Base-by-base conservation (phyloP, 1,140 invertebrate species). In the Pomacea maculata region DNA sequence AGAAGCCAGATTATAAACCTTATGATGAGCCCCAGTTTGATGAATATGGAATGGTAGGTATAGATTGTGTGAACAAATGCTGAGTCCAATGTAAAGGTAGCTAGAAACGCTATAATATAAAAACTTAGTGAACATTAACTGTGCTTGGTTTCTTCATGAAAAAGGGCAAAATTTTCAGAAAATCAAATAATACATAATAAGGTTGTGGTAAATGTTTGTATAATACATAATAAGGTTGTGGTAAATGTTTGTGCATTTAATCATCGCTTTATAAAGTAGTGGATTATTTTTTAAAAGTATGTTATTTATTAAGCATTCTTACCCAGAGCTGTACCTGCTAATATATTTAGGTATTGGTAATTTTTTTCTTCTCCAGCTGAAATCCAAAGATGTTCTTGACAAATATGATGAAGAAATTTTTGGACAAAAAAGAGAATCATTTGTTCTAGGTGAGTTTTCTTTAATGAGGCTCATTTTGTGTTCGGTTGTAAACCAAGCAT, bases 361-460 rank as follows among this genome's bases (percentile, higher is more conserved):
- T 78, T 70, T 45, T 78, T 70, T 68, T 70, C 55, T 55, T 79
- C 2, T 76, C 34, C 80, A 85, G 84, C 45, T 85, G 68, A 83
- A 85, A 63, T 86, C 94, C 89, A 93, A 95, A 92, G 88, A 93
- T 87, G 89, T 98, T 29, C 93, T 99, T 12, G 92, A 94, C 81
- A 99, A 99, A 92, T 99, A 99, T 91, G 97, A 99, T 91, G 97
- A 99, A 89, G 97, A 99, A 91, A 95, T 99, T 70, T 94, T 96
- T 72, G 96, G 96, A 5, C 91, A 91, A 65, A 95, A 95, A 86
- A 94, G 94, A 79, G 93, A 85, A 71, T 84, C 82, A 29, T 99
- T 99, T 92, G 90, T 82, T 78, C 76, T 90, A 14, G 89, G 85
- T 86, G n/a, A 76, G 83, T 83, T 61, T 52, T 25, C 15, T 12